Conservation (phyloP, 2,888 invertebrate genomes). For the Cephus rjabovi region DNA sequence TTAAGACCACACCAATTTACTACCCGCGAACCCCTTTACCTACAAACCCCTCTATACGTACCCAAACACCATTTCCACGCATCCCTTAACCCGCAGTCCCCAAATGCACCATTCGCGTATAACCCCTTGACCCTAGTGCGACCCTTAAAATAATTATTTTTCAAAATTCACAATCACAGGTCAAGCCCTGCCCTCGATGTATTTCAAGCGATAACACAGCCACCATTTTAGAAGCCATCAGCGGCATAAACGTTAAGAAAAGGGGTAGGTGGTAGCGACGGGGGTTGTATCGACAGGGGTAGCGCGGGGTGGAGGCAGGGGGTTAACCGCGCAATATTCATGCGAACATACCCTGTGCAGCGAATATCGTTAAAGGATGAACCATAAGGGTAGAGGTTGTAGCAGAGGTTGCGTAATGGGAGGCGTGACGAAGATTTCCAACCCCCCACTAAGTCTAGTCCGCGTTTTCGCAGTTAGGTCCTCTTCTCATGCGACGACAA, state of each 20-base stretch:
- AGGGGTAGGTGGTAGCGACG: not conserved
- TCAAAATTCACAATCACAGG: not conserved
- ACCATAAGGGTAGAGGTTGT: constrained; percentile 3
- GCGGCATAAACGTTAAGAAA: not conserved
- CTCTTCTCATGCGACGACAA: constrained; percentile 8
- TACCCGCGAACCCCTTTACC: constrained; percentile 19
- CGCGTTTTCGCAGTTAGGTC: not conserved
- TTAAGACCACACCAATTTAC: constrained; percentile 26
- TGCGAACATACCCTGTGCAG: not conserved
- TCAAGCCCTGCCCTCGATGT: not conserved
- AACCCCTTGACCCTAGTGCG: not conserved
- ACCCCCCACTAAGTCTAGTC: constrained; percentile 3
- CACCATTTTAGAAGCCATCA: not conserved
- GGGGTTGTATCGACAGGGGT: not conserved
- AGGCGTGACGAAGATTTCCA: constrained; percentile 25
- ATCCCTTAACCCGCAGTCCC: not conserved
- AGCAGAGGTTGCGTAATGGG: constrained; percentile 12
- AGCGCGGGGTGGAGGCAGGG: not conserved
- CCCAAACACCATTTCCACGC: not conserved
- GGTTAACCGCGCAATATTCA: not conserved
- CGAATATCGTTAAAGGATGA: not conserved
- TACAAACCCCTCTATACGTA: not conserved
- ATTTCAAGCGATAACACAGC: not conserved
- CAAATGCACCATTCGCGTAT: not conserved
- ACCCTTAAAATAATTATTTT: not conserved